phyloP scores from a whole-genome alignment of 2,888 invertebrate genomes.

The Pterostichus niger region DNA sequence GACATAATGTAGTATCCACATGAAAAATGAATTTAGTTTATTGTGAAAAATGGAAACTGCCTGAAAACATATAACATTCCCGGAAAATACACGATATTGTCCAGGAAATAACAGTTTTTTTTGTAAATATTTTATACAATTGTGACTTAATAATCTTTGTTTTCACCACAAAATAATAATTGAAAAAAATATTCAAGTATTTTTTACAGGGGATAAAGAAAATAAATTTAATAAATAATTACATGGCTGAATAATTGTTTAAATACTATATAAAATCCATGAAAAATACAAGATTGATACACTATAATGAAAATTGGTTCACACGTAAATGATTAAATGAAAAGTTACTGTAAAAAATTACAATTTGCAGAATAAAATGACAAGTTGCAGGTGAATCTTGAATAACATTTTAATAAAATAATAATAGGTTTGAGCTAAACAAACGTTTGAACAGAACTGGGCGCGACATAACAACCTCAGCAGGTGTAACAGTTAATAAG shows the following conservation, averaged over 20 bases:
- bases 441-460: slow-evolving; percentile 31
- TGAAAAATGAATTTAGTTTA: too few relatives aligned
- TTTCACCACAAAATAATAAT: too few relatives aligned
- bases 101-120: too few relatives aligned
- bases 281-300: not conserved
- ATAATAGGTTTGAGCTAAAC: slow-evolving; percentile 56
- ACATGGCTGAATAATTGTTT: not conserved
- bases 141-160: too few relatives aligned
- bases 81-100: too few relatives aligned
- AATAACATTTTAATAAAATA: slow-evolving; percentile 46
- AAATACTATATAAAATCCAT: not conserved
- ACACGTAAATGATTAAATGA: slow-evolving; percentile 14
- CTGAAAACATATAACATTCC: too few relatives aligned
- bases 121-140: too few relatives aligned
- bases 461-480: slow-evolving; percentile 26
- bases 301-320: not conserved
- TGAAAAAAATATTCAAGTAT: too few relatives aligned
- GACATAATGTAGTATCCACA: too few relatives aligned
- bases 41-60: too few relatives aligned
- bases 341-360: slow-evolving; percentile 38
- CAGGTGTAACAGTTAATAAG: slow-evolving; percentile 58
- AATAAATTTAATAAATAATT: not conserved
- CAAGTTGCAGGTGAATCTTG: slow-evolving; percentile 15
- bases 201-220: too few relatives aligned
- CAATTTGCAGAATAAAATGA: slow-evolving; percentile 49